Conservation (phyloP, 2,113 vertebrate species). For the Hyperopisus bebe region DNA sequence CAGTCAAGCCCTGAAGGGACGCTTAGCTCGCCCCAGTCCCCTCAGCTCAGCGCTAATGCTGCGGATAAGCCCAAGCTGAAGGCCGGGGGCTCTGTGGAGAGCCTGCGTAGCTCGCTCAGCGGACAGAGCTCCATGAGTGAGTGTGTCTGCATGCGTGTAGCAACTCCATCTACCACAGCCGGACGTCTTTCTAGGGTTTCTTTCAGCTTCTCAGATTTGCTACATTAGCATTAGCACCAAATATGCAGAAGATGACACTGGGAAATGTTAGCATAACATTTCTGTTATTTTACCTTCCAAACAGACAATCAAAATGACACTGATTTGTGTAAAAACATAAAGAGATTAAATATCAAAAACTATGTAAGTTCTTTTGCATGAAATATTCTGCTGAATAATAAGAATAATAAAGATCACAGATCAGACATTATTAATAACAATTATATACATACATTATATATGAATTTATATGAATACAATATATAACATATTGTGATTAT, state of each 20-base stretch:
- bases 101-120: slow-evolving; percentile 89
- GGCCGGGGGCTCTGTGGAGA: slow-evolving; percentile 89
- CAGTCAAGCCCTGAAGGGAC: slow-evolving; percentile 68
- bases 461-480: not conserved
- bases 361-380: not conserved
- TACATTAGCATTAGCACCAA: not conserved
- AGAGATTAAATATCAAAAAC: not conserved
- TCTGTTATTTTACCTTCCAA: not conserved
- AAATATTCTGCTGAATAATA: not conserved
- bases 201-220: not conserved
- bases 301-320: not conserved
- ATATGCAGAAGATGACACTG: not conserved
- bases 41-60: slow-evolving; percentile 60
- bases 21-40: slow-evolving; percentile 63
- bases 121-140: slow-evolving; percentile 96
- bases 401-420: not conserved
- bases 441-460: not conserved
- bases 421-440: not conserved
- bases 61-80: slow-evolving; percentile 85
- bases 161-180: not conserved
- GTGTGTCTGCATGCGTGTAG: slow-evolving; percentile 41
- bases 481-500: not conserved
- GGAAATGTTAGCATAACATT: not conserved
- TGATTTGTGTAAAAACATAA: not conserved
- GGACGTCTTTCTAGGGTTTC: not conserved